These are phyloP conservation scores for Amphimedon queenslandica DNA, from an alignment of 37 sponge, comb jelly and placozoan genomes.

Conservation along the genomic window DNA sequence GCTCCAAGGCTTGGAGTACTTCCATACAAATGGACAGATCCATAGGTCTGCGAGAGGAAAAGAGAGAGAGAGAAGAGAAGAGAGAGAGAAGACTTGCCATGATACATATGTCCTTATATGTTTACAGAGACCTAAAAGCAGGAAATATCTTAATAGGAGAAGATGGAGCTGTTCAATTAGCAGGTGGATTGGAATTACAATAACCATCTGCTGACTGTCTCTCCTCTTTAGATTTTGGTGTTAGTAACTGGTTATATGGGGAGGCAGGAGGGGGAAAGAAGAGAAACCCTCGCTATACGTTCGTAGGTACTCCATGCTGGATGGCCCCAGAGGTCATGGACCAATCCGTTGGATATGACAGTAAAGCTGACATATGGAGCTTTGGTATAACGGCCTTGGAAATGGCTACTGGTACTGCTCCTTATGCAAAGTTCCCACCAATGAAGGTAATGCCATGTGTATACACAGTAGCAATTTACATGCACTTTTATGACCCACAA, in stretches of 20 bases:
- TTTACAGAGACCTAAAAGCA: slow-evolving; percentile 88
- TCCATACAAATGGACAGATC: slow-evolving; percentile 80
- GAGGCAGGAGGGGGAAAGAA: slow-evolving; percentile 49
- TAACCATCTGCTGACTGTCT: background rate
- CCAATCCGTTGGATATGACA: slow-evolving; percentile 65
- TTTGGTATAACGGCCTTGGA: slow-evolving; percentile 94
- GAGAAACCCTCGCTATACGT: slow-evolving; percentile 74
- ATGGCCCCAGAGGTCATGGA: slow-evolving; percentile 99
- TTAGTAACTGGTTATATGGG: slow-evolving; percentile 73
- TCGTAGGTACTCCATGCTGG: slow-evolving; percentile 99
- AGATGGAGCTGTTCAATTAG: slow-evolving; percentile 81
- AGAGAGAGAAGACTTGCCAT: too few relatives aligned
- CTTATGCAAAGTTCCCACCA: slow-evolving; percentile 97
- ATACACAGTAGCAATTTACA: background rate
- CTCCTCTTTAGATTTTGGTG: slow-evolving; percentile 82
- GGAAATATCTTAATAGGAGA: slow-evolving; percentile 93
- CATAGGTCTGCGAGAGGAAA: slow-evolving; percentile 57
- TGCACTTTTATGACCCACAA: background rate
- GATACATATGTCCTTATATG: too few relatives aligned
- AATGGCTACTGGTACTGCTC: slow-evolving; percentile 93
- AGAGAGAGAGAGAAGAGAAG: too few relatives aligned
- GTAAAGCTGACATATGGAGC: slow-evolving; percentile 87
- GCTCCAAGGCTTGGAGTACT: slow-evolving; percentile 83
- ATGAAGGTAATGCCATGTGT: slow-evolving; percentile 70
- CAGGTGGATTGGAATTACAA: slow-evolving; percentile 54